Base-by-base conservation (phyloP, 2,113 vertebrate genomes). In the Microcebus murinus region DNA sequence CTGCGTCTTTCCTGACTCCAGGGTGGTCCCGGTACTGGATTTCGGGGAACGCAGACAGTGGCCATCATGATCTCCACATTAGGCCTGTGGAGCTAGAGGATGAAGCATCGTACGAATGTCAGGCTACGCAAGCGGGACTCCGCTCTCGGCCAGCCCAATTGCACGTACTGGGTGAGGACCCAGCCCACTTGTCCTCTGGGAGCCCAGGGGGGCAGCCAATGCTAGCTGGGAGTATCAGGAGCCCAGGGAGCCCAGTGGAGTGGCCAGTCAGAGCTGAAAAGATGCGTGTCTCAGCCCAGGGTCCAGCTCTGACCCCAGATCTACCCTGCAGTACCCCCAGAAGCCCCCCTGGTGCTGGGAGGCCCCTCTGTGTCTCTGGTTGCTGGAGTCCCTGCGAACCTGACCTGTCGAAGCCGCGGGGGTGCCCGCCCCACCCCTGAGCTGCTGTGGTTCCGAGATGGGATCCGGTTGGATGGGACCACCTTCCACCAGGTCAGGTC, bases 21-120 rank as follows among this genome's bases (percentile, higher is more conserved):
- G 99, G 99, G 83, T 99, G 99, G 99, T 98, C 98, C 84, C 99
- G 99, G 70, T 99, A 99, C 95, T 99, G 99, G 97, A 99, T 99
- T 93, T 98, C 99, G 79, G 99, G 99, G 91, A 98, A 99, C 96
- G 98, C 98, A 23, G 98, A 98, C 96, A 98, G 98, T 77, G 99
- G 99, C 77, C 99, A 99, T 96, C 99, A 99, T 95, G 99, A 99
- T 98, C 98, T 99, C 98, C 98, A 99, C 98, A 99, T 99, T 90
- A 99, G 99, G 96, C 98, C 98, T 0, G 99, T 99, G 76, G 99
- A 99, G 96, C 98, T 99, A 90, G 99, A 98, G 31, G 99, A 99
- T 88, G 99, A 99, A 94, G 99, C 99, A 1, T 98, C 98, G 12
- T 99, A 99, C 36, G 99, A 99, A 97, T 99, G 99, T 98, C 99